Percentiles rank a stretch among this genome's conserved stretches.
Evolutionary conservation across 37 sponge, comb jelly and placozoan genomes (phyloP).

Genomic region (Ianthella basta): DNA sequence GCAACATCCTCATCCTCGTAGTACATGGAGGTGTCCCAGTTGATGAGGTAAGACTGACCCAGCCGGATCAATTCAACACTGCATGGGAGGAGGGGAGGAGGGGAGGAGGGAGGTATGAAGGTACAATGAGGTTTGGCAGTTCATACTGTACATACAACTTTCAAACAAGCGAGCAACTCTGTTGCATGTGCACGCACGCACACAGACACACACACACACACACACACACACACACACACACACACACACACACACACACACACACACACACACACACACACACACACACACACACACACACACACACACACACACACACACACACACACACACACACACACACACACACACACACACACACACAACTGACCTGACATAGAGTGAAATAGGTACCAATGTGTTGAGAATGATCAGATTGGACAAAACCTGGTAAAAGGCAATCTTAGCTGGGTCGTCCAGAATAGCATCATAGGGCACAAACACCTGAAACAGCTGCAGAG

Average conservation of each 20-base stretch:
- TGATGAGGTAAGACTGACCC: conserved; percentile 90
- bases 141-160: no score
- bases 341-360: conserved; percentile 40
- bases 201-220: background rate
- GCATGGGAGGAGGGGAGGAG: background rate
- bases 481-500: conserved; percentile 45
- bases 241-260: no score
- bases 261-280: no score
- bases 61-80: conserved; percentile 98
- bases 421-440: conserved; percentile 83
- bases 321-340: conserved; percentile 25
- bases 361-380: conserved; percentile 99
- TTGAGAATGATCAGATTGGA: conserved; percentile 94
- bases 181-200: no score
- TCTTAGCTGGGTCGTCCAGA: conserved; percentile 55
- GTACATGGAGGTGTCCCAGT: conserved; percentile 95
- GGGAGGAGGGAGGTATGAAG: background rate
- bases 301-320: background rate
- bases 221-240: background rate
- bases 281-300: no score
- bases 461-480: conserved; percentile 55
- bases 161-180: no score
- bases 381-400: conserved; percentile 97
- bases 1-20: conserved; percentile 79
- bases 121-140: background rate